Percentiles rank a stretch among this genome's conserved stretches.
These are phyloP conservation scores for Morinoia aosen DNA, from an alignment of 2,888 invertebrate species.

Conservation along the genomic window DNA sequence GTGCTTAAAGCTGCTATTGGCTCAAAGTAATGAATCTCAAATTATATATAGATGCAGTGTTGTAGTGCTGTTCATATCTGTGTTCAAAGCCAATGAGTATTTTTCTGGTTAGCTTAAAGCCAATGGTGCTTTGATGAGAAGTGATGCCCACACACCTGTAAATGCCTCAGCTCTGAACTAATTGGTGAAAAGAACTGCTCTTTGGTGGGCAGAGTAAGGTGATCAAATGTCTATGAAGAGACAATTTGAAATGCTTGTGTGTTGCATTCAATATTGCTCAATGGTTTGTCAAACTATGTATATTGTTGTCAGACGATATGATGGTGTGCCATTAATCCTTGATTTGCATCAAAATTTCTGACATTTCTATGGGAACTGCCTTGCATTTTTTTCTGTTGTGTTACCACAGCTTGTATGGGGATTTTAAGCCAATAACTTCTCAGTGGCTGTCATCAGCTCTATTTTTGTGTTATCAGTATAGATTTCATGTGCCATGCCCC, in stretches of 20 bases:
- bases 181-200: too few species aligned
- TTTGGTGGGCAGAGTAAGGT: too few species aligned
- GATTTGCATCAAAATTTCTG: background rate
- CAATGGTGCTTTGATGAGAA: too few species aligned
- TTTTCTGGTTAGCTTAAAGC: background rate
- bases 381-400: background rate
- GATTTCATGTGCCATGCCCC: too few species aligned
- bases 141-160: too few species aligned
- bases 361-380: background rate
- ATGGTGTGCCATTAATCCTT: background rate
- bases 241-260: background rate
- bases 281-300: background rate
- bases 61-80: too few species aligned
- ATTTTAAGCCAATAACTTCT: background rate
- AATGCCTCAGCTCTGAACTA: too few species aligned
- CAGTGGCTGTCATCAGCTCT: background rate
- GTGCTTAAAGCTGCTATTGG: slow-evolving; percentile 56
- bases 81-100: background rate
- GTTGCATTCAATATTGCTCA: background rate
- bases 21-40: background rate
- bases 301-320: background rate
- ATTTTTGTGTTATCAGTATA: background rate
- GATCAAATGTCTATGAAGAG: background rate
- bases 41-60: too few species aligned
- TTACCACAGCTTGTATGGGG: background rate